A percentile compares a stretch with the other conserved stretches of the same genome.
Evolutionary conservation across 2,888 invertebrate genomes (phyloP).

Genomic region (Eueremaeus valkanovi): DNA sequence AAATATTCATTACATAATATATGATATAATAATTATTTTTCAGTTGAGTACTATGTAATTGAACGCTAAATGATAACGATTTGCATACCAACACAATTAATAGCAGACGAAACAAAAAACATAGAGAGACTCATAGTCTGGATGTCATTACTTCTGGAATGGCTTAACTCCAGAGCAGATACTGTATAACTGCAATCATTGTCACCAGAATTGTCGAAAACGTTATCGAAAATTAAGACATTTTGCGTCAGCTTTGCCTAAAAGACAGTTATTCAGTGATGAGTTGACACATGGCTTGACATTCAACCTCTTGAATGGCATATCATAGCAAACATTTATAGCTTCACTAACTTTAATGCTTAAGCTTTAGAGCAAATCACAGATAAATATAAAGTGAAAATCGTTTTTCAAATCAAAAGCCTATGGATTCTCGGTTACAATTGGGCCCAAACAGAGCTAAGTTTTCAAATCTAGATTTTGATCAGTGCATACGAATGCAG

Average conservation of each 20-base stretch:
- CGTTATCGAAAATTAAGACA: neutral
- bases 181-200: too few relatives aligned
- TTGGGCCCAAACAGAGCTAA: neutral
- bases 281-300: neutral
- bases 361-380: neutral
- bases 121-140: neutral
- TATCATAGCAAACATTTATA: neutral
- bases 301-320: neutral
- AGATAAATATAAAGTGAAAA: neutral
- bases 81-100: slow-evolving; percentile 28
- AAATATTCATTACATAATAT: neutral
- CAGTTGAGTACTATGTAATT: neutral
- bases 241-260: neutral
- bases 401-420: neutral
- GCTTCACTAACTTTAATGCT: neutral
- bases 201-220: neutral
- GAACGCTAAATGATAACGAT: slow-evolving; percentile 19
- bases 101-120: neutral
- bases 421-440: neutral
- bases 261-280: neutral
- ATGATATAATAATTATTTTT: neutral
- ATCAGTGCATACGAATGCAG: too few relatives aligned
- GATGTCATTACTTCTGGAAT: neutral
- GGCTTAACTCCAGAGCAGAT: neutral
- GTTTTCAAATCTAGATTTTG: neutral